Evolutionary conservation across 1,140 invertebrate genomes (phyloP).

Genomic region (Calliopsis andreniformis): DNA sequence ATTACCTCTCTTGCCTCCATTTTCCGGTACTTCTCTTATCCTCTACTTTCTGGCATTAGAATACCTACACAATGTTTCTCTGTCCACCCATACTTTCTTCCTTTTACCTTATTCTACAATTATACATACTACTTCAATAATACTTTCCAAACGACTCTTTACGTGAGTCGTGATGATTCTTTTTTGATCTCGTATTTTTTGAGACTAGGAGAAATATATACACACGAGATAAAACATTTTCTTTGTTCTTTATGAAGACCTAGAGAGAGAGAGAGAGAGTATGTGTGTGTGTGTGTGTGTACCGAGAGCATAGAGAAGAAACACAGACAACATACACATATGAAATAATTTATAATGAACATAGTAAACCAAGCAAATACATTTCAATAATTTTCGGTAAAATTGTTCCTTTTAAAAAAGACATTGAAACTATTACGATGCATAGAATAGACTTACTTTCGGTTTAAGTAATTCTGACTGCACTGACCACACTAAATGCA

Average conservation of each 20-base stretch:
- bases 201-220: slow-evolving; percentile 45
- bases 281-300: too few species aligned
- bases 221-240: slow-evolving; percentile 24
- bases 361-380: too few species aligned
- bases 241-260: slow-evolving; percentile 3
- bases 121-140: slow-evolving; percentile 44
- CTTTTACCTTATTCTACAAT: slow-evolving; percentile 25
- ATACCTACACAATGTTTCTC: neutral
- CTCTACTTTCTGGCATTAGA: slow-evolving; percentile 26
- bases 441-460: too few species aligned
- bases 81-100: neutral
- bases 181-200: slow-evolving; percentile 35
- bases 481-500: too few species aligned
- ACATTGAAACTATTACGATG: too few species aligned
- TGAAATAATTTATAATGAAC: too few species aligned
- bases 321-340: neutral
- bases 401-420: too few species aligned
- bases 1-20: neutral
- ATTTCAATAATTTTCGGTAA: too few species aligned
- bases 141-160: slow-evolving; percentile 45
- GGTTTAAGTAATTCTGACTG: too few species aligned
- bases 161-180: slow-evolving; percentile 34
- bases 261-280: slow-evolving; percentile 5
- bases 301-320: neutral
- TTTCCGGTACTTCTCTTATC: slow-evolving; percentile 1